These are phyloP conservation scores for Tenthredo mesomela DNA, from an alignment of 2,888 invertebrate genomes.

Conservation along the genomic window DNA sequence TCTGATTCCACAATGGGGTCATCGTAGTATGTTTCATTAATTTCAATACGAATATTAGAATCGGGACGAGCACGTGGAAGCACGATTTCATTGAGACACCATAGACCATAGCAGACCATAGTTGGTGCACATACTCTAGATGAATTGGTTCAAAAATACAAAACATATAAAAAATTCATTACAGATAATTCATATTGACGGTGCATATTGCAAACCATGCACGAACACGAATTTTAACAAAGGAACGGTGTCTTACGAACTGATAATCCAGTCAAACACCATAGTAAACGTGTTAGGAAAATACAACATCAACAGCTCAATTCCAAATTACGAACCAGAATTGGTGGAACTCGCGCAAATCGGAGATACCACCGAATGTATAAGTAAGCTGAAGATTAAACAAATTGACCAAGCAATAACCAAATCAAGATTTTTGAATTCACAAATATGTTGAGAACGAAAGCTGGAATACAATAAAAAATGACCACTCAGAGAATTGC, in stretches of 20 bases:
- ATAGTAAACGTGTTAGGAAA: neutral
- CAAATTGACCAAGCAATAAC: too few relatives aligned
- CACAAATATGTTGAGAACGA: too few relatives aligned
- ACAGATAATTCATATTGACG: neutral
- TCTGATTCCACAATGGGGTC: too few relatives aligned
- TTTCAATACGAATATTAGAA: neutral
- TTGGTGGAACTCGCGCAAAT: too few relatives aligned
- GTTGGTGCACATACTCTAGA: too few relatives aligned
- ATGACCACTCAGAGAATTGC: too few relatives aligned
- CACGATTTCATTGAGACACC: neutral
- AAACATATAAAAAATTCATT: neutral
- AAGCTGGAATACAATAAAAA: too few relatives aligned
- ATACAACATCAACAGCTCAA: neutral
- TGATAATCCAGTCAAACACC: neutral
- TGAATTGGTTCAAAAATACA: neutral
- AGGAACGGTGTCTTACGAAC: neutral
- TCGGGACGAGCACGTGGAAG: neutral
- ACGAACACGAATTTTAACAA: neutral
- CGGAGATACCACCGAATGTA: too few relatives aligned
- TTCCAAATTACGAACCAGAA: neutral
- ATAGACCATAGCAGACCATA: too few relatives aligned
- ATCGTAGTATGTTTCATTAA: neutral
- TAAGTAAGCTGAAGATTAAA: too few relatives aligned
- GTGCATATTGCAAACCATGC: conserved; percentile 4
- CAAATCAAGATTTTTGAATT: too few relatives aligned